A percentile compares a stretch with the other conserved stretches of the same genome.
These are phyloP conservation scores for Sinonovacula constricta DNA, from an alignment of 1,140 invertebrate species.

Conservation along the genomic window DNA sequence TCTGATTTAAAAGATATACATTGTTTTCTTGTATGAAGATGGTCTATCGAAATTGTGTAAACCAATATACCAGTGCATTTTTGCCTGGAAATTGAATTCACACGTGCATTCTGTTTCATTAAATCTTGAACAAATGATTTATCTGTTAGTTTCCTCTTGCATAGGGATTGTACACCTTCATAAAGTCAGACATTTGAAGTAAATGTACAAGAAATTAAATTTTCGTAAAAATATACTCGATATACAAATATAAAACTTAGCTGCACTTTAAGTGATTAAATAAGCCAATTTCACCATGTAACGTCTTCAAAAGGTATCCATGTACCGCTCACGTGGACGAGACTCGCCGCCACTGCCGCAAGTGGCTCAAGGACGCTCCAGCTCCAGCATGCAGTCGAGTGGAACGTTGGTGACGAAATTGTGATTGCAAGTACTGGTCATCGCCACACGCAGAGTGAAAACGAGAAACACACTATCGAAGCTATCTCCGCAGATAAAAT, in stretches of 20 bases:
- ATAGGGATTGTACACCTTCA: no score
- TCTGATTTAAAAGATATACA: background rate
- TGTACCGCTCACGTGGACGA: slow-evolving; percentile 70
- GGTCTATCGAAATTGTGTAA: background rate
- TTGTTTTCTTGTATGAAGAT: background rate
- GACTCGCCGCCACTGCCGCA: slow-evolving; percentile 63
- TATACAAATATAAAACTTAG: no score
- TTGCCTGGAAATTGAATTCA: background rate
- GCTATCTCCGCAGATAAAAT: slow-evolving; percentile 60
- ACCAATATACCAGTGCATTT: background rate
- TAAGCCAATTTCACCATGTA: no score
- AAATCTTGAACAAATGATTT: background rate
- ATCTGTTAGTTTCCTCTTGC: background rate
- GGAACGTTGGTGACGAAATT: slow-evolving; percentile 73
- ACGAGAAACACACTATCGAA: slow-evolving; percentile 66
- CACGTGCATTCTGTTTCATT: background rate
- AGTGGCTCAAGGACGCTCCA: slow-evolving; percentile 58
- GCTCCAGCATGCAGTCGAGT: slow-evolving; percentile 64
- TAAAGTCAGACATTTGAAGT: no score
- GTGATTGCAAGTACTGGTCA: slow-evolving; percentile 76
- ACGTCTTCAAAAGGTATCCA: slow-evolving; percentile 48
- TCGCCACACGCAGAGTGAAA: slow-evolving; percentile 68
- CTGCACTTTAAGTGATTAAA: no score
- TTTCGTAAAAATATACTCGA: no score
- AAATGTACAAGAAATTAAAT: no score